Evolutionary conservation across 2,797 vertebrate species (phyloP).

Genomic region (Phoeniculus purpureus): DNA sequence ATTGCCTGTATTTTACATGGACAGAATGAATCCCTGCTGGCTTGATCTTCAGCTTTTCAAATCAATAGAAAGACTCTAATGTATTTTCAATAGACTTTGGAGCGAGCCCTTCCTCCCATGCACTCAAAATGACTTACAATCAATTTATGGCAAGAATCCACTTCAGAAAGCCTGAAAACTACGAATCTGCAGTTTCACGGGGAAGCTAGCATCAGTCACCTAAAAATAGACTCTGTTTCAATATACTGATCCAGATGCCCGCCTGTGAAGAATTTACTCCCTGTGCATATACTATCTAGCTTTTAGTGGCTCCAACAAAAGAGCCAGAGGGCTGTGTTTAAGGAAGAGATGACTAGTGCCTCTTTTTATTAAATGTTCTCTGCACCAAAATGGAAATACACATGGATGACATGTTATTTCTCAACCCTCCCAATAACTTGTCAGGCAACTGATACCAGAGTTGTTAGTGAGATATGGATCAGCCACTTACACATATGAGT

Average conservation of each 20-base stretch:
- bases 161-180: slow-evolving; percentile 62
- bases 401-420: slow-evolving; percentile 50
- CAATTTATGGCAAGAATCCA: slow-evolving; percentile 67
- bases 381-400: slow-evolving; percentile 68
- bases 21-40: slow-evolving; percentile 55
- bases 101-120: slow-evolving; percentile 41
- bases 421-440: neutral
- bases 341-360: slow-evolving; percentile 63
- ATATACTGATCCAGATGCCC: slow-evolving; percentile 54
- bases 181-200: slow-evolving; percentile 59
- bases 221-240: slow-evolving; percentile 69
- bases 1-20: slow-evolving; percentile 41
- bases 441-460: slow-evolving; percentile 62
- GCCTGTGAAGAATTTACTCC: slow-evolving; percentile 56
- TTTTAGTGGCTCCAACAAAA: slow-evolving; percentile 65
- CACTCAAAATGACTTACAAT: slow-evolving; percentile 61
- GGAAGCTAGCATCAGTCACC: slow-evolving; percentile 41
- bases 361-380: slow-evolving; percentile 63
- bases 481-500: slow-evolving; percentile 58
- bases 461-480: slow-evolving; percentile 66
- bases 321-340: slow-evolving; percentile 63
- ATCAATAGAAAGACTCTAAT: slow-evolving; percentile 64
- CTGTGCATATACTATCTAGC: slow-evolving; percentile 39
- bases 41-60: slow-evolving; percentile 61
- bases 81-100: slow-evolving; percentile 65